Conservation (phyloP, 1,140 invertebrate species). For the Ceratosolen fusciceps region DNA sequence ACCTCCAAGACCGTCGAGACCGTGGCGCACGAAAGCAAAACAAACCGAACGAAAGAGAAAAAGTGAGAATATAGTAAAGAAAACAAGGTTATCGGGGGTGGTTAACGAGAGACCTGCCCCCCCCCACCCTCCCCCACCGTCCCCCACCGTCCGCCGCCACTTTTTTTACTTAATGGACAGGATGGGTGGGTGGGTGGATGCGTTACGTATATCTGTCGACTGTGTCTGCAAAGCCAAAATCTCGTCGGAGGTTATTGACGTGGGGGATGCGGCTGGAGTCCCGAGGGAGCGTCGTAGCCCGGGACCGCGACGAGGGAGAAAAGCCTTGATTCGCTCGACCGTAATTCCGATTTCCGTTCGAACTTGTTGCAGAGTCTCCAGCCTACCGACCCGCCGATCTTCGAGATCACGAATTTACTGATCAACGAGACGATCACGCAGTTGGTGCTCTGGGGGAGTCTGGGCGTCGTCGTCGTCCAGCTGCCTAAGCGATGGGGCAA, state of each 20-base stretch:
- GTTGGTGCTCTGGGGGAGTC: slow-evolving; percentile 65
- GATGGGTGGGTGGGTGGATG: no score
- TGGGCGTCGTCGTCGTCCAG: slow-evolving; percentile 67
- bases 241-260: no score
- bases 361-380: slow-evolving; percentile 65
- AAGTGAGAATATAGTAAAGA: not conserved
- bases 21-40: no score
- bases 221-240: no score
- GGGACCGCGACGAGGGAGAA: no score
- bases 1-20: no score
- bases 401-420: slow-evolving; percentile 68
- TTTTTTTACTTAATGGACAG: slow-evolving; percentile 11
- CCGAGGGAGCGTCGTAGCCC: no score
- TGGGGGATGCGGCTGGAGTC: no score
- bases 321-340: not conserved
- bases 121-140: no score
- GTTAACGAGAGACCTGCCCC: not conserved
- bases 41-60: no score
- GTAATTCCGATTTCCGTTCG: not conserved
- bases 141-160: no score
- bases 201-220: no score
- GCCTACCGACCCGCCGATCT: slow-evolving; percentile 68
- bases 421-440: slow-evolving; percentile 70
- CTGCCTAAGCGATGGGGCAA: slow-evolving; percentile 71
- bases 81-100: not conserved